A percentile compares a stretch with the other conserved stretches of the same genome.
These are phyloP conservation scores for Muscicapa adusta DNA, from an alignment of 2,113 vertebrate genomes.

Conservation along the genomic window DNA sequence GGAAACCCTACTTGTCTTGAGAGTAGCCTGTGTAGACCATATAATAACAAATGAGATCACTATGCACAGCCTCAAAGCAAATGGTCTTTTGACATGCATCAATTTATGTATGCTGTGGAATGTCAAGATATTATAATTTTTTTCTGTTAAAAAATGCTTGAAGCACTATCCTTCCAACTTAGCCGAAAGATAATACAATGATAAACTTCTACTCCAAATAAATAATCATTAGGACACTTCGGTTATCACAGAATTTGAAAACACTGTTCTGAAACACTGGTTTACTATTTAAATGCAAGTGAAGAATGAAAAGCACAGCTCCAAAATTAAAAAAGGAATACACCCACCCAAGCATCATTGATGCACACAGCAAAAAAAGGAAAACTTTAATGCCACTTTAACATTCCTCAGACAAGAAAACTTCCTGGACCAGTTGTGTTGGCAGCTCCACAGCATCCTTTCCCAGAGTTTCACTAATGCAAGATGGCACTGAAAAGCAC, in stretches of 20 bases:
- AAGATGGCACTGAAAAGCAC: not conserved
- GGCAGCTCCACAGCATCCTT: not conserved
- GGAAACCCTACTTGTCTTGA: conserved; percentile 9
- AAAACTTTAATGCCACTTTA: not conserved
- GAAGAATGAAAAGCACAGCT: not conserved
- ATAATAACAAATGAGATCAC: conserved; percentile 41
- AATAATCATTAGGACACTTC: not conserved
- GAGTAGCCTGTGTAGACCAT: not conserved
- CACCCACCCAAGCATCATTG: not conserved
- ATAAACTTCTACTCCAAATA: not conserved
- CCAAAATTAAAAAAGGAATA: not conserved
- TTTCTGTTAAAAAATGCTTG: not conserved
- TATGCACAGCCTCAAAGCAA: conserved; percentile 1
- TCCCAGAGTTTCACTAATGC: not conserved
- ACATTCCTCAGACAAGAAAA: not conserved
- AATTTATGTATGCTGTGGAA: not conserved
- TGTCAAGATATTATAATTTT: not conserved
- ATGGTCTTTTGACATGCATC: conserved; percentile 13
- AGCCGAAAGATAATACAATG: not conserved
- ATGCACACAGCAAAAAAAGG: not conserved
- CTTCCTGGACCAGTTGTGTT: not conserved
- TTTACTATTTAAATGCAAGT: not conserved
- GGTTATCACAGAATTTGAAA: not conserved
- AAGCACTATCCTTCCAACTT: not conserved
- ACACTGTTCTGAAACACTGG: not conserved